Evolutionary conservation across 2,113 vertebrate genomes (phyloP).

Genomic region (Esox niger): DNA sequence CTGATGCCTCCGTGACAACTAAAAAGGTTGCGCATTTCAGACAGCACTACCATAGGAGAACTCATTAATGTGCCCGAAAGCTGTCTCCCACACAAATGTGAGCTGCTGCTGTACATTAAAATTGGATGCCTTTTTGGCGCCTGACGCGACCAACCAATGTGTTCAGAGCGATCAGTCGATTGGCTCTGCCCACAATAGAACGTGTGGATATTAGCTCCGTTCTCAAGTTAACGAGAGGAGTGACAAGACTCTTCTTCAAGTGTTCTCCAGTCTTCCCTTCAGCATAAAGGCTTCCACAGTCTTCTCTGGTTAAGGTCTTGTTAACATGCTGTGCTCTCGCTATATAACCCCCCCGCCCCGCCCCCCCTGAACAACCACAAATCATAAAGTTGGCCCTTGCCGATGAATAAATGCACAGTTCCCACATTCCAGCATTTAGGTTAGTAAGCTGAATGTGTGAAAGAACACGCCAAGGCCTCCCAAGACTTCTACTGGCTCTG

Average conservation of each 20-base stretch:
- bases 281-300: slow-evolving; percentile 38
- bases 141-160: no score
- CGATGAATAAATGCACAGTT: slow-evolving; percentile 40
- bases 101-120: no score
- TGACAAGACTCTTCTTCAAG: neutral
- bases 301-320: slow-evolving; percentile 25
- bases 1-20: neutral
- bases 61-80: no score
- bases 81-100: no score
- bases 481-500: neutral
- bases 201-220: no score
- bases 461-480: slow-evolving; percentile 2
- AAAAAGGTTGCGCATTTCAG: no score
- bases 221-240: no score
- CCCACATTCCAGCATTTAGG: slow-evolving; percentile 7
- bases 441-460: neutral
- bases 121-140: no score
- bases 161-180: no score
- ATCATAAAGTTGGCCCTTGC: slow-evolving; percentile 39
- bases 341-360: neutral
- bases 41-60: no score
- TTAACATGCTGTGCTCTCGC: slow-evolving; percentile 37
- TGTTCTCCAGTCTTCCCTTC: neutral
- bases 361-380: slow-evolving; percentile 21
- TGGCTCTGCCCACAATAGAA: no score